Base-by-base conservation (phyloP, 1,140 invertebrate species). In the Drosophila repleta region DNA sequence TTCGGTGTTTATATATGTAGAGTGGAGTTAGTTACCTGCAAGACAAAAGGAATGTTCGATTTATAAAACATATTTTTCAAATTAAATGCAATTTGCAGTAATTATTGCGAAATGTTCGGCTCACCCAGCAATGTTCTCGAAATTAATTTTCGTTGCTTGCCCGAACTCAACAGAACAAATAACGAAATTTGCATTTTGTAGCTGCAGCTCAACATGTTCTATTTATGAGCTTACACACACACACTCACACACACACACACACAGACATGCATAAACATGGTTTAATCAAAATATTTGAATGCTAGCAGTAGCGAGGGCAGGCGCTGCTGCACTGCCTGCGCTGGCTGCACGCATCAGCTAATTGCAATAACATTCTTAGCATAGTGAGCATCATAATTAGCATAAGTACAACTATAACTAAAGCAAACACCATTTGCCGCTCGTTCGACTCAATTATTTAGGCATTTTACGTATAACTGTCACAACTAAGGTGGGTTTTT, bases 11-110 rank as follows among this genome's bases (percentile, higher is more conserved):
- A 26, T 26, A 26, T 26, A 29, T 29, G 7, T 29, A 6, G 0
- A 6, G 7, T 8, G 7, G 4, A 17, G 13, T 20, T 45, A 46
- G 55, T 74, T 81, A 81, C 79, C 79, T 81, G 79, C 41, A 81
- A 82, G 17, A 39, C 74, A 53, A 65, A n/a, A 7, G 48, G 24
- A 52, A 26, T 49, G 21, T 43, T 48, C 35, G 61, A 57, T 73
- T 73, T 51, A 5, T 24, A 46, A 46, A 46, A 53, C 62, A 76
- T 62, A 52, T 39, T 26, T 29, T 7, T 18, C 15, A 64, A 55
- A 71, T 58, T 32, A 56, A 55, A 39, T 46, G 49, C 39, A 60
- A 66, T 66, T 66, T 21, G 29, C 2, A 63, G 32, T 49, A 52
- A 11, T 15, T 21, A 39, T 39, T 10, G 37, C 2, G 17, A 53